phyloP scores from a whole-genome alignment of 2,113 vertebrate species.

The Miniopterus natalensis region DNA sequence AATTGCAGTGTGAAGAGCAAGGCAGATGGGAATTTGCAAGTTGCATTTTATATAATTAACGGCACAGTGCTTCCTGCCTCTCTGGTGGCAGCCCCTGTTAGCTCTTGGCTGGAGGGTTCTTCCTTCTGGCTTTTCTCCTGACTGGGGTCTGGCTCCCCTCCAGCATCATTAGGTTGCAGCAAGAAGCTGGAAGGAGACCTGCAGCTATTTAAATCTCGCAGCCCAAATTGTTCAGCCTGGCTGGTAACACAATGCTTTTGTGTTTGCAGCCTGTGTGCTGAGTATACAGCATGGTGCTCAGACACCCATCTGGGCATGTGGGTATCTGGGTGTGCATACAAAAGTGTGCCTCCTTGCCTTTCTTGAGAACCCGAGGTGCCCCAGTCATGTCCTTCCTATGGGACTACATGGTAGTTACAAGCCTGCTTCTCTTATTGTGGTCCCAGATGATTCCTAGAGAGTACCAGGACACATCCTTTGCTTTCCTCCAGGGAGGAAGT shows the following conservation, averaged over 20 bases:
- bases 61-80: constrained; percentile 68
- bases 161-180: constrained; percentile 81
- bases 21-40: constrained; percentile 80
- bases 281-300: neutral
- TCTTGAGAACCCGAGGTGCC: neutral
- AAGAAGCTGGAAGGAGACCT: constrained; percentile 77
- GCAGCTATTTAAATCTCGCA: constrained; percentile 77
- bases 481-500: neutral
- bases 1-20: constrained; percentile 73
- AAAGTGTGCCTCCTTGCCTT: constrained; percentile 46
- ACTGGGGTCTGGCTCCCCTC: constrained; percentile 74
- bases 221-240: constrained; percentile 63
- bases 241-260: constrained; percentile 69
- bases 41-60: constrained; percentile 76
- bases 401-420: constrained; percentile 23
- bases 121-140: constrained; percentile 75
- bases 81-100: constrained; percentile 56
- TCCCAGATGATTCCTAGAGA: constrained; percentile 16
- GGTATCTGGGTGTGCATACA: neutral
- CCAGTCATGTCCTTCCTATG: constrained; percentile 12
- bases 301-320: neutral
- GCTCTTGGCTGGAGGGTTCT: constrained; percentile 65
- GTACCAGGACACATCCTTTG: neutral
- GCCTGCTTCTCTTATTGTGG: neutral
- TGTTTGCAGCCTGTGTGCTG: constrained; percentile 36